phyloP scores from a whole-genome alignment of 2,888 invertebrate genomes.

The Caenorhabditis zanzibari region DNA sequence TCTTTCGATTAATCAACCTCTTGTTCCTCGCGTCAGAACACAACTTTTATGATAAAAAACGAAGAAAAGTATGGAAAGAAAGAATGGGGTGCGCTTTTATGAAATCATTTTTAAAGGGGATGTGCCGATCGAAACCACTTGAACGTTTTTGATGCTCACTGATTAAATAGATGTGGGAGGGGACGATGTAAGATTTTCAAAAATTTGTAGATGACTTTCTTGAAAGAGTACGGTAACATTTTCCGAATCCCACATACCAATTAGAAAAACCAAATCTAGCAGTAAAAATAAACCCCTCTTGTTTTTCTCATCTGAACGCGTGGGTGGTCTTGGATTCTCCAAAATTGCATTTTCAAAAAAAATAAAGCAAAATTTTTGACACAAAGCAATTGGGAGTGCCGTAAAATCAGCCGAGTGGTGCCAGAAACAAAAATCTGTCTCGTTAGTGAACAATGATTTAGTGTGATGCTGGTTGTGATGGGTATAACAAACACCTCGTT shows the following conservation, averaged over 20 bases:
- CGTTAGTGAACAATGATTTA: conserved; percentile 58
- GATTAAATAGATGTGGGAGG: conserved; percentile 42
- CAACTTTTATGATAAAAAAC: neutral
- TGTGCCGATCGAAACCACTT: conserved; percentile 46
- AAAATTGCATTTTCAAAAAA: conserved; percentile 9
- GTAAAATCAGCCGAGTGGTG: neutral
- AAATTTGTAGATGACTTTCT: neutral
- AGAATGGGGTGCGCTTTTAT: neutral
- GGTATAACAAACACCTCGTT: conserved; percentile 57
- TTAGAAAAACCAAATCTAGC: conserved; percentile 14
- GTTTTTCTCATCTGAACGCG: conserved; percentile 16
- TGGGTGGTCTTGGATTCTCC: conserved; percentile 25
- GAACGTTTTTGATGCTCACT: conserved; percentile 52
- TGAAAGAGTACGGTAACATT: too few species aligned
- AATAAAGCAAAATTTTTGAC: conserved; percentile 18
- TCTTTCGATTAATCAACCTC: conserved; percentile 63
- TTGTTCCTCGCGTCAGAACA: conserved; percentile 7
- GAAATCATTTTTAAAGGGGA: conserved; percentile 16
- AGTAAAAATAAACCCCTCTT: conserved; percentile 6
- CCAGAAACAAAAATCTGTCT: conserved; percentile 25
- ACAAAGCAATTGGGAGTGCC: conserved; percentile 45
- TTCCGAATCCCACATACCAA: too few species aligned
- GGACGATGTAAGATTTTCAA: conserved; percentile 15
- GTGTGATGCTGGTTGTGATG: conserved; percentile 39
- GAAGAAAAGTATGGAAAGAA: neutral